Conservation (phyloP, 2,113 vertebrate genomes). For the Sander vitreus region DNA sequence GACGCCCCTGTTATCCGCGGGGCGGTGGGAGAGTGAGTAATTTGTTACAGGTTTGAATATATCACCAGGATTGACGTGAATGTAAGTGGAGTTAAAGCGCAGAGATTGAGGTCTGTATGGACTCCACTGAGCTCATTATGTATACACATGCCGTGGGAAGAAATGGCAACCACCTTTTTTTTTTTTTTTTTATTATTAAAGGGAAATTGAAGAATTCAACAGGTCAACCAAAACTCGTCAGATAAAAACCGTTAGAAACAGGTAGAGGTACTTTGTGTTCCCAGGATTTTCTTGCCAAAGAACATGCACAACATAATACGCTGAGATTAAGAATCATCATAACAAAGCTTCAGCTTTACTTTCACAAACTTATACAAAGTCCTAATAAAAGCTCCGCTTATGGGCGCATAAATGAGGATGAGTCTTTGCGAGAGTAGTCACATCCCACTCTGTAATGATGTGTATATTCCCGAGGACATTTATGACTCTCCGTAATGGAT, state of each 20-base stretch:
- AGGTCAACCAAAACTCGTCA: background rate
- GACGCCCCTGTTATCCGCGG: conserved; percentile 49
- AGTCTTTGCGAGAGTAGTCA: conserved; percentile 59
- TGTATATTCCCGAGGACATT: conserved; percentile 75
- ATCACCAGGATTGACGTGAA: conserved; percentile 71
- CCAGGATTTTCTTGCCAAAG: background rate
- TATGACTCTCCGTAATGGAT: conserved; percentile 79
- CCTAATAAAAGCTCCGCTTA: conserved; percentile 66
- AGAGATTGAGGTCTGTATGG: conserved; percentile 24
- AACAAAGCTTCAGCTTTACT: conserved; percentile 38
- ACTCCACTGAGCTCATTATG: conserved; percentile 49
- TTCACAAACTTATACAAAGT: conserved; percentile 68
- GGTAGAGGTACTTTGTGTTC: background rate
- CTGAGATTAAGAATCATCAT: conserved; percentile 25
- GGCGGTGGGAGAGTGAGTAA: conserved; percentile 63
- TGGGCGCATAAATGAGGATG: conserved; percentile 70
- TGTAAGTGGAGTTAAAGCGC: conserved; percentile 62
- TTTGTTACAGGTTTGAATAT: conserved; percentile 74
- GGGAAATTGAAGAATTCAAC: conserved; percentile 32
- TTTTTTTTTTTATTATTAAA: conserved; percentile 28
- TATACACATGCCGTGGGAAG: conserved; percentile 27
- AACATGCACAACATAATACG: conserved; percentile 8
- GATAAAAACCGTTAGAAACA: conserved; percentile 5
- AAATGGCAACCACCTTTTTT: background rate
- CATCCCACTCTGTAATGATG: conserved; percentile 69